phyloP scores from a whole-genome alignment of 35 echinoderm and acorn worm genomes.

The Heliocidaris erythrogramma region DNA sequence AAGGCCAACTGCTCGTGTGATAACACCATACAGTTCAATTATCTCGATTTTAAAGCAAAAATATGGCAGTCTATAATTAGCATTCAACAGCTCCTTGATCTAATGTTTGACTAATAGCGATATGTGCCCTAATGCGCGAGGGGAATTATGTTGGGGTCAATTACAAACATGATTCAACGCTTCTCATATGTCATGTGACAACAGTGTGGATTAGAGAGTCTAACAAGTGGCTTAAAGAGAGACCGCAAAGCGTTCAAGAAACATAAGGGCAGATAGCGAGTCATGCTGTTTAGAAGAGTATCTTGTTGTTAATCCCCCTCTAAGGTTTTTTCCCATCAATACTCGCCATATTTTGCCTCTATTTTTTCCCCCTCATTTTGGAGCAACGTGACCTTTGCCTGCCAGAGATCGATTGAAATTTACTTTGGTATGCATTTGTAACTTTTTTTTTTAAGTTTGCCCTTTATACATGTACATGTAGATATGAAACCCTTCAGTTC shows the following conservation, averaged over 20 bases:
- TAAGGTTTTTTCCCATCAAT: conserved; percentile 12
- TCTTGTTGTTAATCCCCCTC: conserved; percentile 11
- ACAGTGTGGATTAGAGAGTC: conserved; percentile 37
- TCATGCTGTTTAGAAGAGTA: conserved; percentile 24
- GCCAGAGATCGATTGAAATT: neutral
- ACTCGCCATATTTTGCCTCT: neutral
- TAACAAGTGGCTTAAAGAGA: conserved; percentile 49
- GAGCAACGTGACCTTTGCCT: neutral
- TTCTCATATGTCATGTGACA: conserved; percentile 44
- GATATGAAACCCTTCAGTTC: neutral
- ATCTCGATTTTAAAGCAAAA: neutral
- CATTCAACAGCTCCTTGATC: neutral
- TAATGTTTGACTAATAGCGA: neutral
- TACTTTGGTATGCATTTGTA: neutral
- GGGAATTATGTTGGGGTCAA: conserved; percentile 38
- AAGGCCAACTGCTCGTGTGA: neutral
- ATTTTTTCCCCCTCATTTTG: neutral
- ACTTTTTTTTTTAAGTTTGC: neutral
- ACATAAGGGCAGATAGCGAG: neutral
- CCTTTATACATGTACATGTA: no score
- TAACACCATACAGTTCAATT: neutral
- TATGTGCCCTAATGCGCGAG: neutral
- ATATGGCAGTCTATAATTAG: neutral
- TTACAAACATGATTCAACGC: conserved; percentile 29
- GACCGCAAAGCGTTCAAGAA: neutral